Evolutionary conservation across 2,113 vertebrate species (phyloP).

Genomic region (Saguinus imperator): DNA sequence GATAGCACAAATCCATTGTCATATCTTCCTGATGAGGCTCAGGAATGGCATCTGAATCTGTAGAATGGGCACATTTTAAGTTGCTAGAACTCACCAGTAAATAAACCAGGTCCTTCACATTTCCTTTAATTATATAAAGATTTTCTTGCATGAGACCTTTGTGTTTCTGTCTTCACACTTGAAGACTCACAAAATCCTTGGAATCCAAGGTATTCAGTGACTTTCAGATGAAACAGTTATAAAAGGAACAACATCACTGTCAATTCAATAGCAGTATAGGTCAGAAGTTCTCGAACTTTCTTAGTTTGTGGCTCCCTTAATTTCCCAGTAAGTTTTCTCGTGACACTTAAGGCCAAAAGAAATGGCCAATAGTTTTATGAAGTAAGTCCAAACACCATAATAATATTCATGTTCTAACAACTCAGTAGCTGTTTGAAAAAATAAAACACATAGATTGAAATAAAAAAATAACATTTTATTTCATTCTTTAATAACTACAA

Average conservation of each 20-base stretch:
- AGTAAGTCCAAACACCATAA: constrained; percentile 22
- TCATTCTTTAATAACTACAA: neutral
- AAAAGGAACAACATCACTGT: neutral
- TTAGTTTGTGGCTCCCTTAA: neutral
- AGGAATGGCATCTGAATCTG: neutral
- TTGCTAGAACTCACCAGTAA: neutral
- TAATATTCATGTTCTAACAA: constrained; percentile 25
- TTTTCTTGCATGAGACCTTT: neutral
- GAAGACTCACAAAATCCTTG: neutral
- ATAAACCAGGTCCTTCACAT: neutral
- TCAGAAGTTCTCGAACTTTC: neutral
- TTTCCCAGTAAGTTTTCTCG: neutral
- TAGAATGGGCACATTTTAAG: neutral
- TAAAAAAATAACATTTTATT: constrained; percentile 25
- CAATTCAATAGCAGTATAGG: neutral
- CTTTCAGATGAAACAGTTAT: neutral
- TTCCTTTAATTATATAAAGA: neutral
- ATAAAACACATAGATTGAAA: constrained; percentile 5
- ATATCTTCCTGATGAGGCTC: neutral
- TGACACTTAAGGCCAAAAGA: constrained; percentile 6
- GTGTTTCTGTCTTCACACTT: neutral
- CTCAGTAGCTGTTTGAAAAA: neutral
- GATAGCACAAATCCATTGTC: neutral
- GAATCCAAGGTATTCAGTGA: neutral
- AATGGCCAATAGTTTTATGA: constrained; percentile 4